phyloP scores from a whole-genome alignment of 2,113 vertebrate species.

The Hippocampus mohnikei region DNA sequence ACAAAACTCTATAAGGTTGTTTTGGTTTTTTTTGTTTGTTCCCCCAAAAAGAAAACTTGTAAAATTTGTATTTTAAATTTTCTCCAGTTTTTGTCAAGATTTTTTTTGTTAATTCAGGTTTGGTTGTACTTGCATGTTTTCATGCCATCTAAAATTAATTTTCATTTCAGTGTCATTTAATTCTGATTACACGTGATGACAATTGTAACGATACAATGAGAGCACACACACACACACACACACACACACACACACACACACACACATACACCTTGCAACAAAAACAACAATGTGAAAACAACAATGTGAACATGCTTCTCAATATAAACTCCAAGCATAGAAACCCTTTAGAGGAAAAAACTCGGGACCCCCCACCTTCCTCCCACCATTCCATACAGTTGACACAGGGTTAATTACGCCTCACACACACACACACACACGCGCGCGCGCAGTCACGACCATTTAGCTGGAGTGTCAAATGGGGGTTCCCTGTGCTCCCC shows the following conservation, averaged over 20 bases:
- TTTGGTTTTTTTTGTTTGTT: background rate
- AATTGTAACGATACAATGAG: no score
- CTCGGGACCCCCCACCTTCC: slow-evolving; percentile 23
- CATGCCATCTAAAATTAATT: background rate
- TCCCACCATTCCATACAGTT: background rate
- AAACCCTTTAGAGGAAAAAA: slow-evolving; percentile 53
- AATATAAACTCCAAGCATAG: slow-evolving; percentile 24
- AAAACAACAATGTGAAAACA: no score
- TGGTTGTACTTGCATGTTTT: background rate
- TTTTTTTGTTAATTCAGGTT: background rate
- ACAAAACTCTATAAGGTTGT: background rate
- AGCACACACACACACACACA: no score
- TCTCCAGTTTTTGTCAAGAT: no score
- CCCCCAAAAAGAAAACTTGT: no score
- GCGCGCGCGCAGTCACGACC: background rate
- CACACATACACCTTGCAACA: no score
- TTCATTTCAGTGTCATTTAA: background rate
- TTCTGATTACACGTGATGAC: background rate
- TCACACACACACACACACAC: slow-evolving; percentile 11
- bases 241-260: no score
- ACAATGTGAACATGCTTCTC: background rate
- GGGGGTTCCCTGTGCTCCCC: slow-evolving; percentile 17
- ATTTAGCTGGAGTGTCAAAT: background rate
- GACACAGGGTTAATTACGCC: slow-evolving; percentile 37
- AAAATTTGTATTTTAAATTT: no score